A percentile compares a stretch with the other conserved stretches of the same genome.
Evolutionary conservation across 1,140 invertebrate genomes (phyloP).

Genomic region (Papilio polyxenes): DNA sequence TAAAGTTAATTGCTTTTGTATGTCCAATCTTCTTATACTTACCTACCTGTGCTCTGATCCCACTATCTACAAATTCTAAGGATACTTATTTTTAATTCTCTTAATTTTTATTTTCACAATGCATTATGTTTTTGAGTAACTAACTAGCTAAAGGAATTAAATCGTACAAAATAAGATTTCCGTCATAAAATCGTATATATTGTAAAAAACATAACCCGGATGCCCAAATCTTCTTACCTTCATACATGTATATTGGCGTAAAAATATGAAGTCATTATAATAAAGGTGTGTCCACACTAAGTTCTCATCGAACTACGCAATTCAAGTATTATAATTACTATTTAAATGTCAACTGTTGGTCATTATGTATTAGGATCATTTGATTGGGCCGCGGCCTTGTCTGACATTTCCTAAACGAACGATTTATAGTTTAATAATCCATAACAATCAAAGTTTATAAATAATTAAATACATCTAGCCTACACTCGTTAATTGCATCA

Average conservation of each 20-base stretch:
- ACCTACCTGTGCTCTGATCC: conserved; percentile 65
- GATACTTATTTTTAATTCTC: conserved; percentile 28
- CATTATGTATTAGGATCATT: conserved; percentile 18
- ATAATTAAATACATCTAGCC: conserved; percentile 6
- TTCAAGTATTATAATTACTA: conserved; percentile 5
- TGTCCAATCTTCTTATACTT: conserved; percentile 72
- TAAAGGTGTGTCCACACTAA: conserved; percentile 16
- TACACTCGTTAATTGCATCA: neutral
- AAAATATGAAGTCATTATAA: conserved; percentile 4
- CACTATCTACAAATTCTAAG: conserved; percentile 52
- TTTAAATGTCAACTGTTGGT: conserved; percentile 17
- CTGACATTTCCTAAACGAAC: neutral
- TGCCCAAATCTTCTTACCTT: neutral
- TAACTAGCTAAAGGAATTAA: neutral
- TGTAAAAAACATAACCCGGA: neutral
- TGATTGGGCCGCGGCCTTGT: conserved; percentile 1
- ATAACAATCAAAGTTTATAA: conserved; percentile 18
- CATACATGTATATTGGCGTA: neutral
- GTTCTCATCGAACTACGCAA: conserved; percentile 1
- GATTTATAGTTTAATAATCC: conserved; percentile 21
- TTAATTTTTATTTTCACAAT: conserved; percentile 27
- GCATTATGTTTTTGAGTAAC: neutral
- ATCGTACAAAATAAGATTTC: neutral
- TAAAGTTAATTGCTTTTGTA: conserved; percentile 75
- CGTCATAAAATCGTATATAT: neutral